Evolutionary conservation across 2,113 vertebrate species (phyloP).

Genomic region (Daboia siamensis): DNA sequence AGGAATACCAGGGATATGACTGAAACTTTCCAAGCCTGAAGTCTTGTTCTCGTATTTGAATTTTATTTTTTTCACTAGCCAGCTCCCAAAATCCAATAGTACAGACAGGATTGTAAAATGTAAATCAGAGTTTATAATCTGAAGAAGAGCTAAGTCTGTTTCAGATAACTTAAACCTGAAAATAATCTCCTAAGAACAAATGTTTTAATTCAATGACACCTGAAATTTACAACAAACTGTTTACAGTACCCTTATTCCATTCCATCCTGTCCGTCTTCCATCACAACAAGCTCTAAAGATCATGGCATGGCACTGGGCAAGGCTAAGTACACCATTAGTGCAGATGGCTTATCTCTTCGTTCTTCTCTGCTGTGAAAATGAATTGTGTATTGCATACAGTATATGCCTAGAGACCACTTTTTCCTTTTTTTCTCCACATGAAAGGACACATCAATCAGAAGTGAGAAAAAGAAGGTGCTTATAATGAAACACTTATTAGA

Average conservation of each 20-base stretch:
- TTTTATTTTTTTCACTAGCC: not conserved
- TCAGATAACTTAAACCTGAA: not conserved
- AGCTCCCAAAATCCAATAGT: not conserved
- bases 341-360: not conserved
- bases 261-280: not conserved
- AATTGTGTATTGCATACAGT: no score
- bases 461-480: not conserved
- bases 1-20: not conserved
- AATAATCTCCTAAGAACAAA: not conserved
- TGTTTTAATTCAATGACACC: not conserved
- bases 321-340: not conserved
- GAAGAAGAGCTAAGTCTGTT: not conserved
- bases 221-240: not conserved
- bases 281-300: not conserved
- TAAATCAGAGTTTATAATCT: not conserved
- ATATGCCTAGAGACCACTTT: not conserved
- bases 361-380: not conserved
- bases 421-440: not conserved
- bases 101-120: not conserved
- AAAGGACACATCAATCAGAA: not conserved
- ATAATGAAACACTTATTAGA: not conserved
- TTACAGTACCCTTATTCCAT: not conserved
- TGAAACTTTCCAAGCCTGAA: not conserved
- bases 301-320: not conserved
- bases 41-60: not conserved